These are phyloP conservation scores for Mythimna ferrago DNA, from an alignment of 2,888 invertebrate species.

Conservation along the genomic window DNA sequence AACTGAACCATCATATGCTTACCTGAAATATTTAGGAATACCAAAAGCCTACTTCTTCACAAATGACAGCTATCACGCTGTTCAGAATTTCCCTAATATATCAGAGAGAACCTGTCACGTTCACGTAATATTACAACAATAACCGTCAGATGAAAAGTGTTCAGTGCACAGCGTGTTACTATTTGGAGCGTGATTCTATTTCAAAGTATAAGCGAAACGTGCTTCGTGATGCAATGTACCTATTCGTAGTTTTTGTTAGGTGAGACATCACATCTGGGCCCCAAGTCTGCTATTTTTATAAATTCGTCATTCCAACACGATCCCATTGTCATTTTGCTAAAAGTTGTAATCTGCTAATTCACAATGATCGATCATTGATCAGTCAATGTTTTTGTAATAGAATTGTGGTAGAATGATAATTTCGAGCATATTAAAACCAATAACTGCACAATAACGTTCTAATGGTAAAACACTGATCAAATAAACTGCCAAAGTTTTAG, in stretches of 20 bases:
- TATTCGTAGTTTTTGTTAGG: constrained; percentile 1
- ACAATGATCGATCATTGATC: too few relatives aligned
- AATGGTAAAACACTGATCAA: too few relatives aligned
- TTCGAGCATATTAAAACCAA: too few relatives aligned
- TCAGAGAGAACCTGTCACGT: constrained; percentile 27
- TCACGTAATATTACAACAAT: constrained; percentile 27
- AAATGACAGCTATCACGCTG: constrained; percentile 37
- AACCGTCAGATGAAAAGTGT: constrained; percentile 33
- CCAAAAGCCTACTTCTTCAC: background rate
- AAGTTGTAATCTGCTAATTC: too few relatives aligned
- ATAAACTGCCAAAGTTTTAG: too few relatives aligned
- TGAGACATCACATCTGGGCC: background rate
- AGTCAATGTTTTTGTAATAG: too few relatives aligned
- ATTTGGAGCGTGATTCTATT: constrained; percentile 58
- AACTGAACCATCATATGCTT: background rate
- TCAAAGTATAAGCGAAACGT: constrained; percentile 3
- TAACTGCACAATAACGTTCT: too few relatives aligned
- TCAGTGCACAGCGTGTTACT: constrained; percentile 21
- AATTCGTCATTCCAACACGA: too few relatives aligned
- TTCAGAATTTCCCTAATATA: constrained; percentile 25
- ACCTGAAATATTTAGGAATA: background rate
- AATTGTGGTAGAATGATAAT: too few relatives aligned
- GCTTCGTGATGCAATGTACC: background rate
- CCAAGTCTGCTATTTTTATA: too few relatives aligned
- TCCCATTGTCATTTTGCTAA: too few relatives aligned